A percentile compares a stretch with the other conserved stretches of the same genome.
Conservation (phyloP, 2,113 vertebrate genomes). For the Ammodytes marinus region DNA sequence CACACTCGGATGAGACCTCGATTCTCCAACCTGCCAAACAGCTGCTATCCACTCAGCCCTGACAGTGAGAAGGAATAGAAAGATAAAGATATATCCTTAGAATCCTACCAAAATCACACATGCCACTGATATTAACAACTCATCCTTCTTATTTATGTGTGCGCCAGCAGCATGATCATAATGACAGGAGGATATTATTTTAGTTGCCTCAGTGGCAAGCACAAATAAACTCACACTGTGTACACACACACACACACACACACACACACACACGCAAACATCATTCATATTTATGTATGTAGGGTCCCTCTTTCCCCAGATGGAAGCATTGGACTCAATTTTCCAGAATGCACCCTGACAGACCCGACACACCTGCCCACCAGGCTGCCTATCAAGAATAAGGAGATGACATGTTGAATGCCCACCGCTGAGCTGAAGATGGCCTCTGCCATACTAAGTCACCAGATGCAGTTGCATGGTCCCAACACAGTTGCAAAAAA, state of each 20-base stretch:
- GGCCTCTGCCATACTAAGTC: constrained; percentile 9
- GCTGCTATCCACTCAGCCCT: constrained; percentile 64
- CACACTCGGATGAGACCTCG: constrained; percentile 32
- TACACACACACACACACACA: not conserved
- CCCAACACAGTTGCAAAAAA: not conserved
- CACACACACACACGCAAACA: constrained; percentile 31
- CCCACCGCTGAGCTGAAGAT: constrained; percentile 32
- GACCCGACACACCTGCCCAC: constrained; percentile 62
- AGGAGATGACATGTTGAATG: constrained; percentile 49
- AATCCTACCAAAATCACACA: constrained; percentile 15
- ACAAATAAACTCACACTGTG: not conserved
- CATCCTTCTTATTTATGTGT: not conserved
- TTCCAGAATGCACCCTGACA: constrained; percentile 61
- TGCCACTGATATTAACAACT: constrained; percentile 10
- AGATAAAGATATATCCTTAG: not conserved
- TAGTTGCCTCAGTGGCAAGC: not conserved
- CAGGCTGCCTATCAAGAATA: constrained; percentile 60
- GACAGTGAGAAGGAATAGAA: constrained; percentile 27
- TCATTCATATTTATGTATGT: constrained; percentile 44
- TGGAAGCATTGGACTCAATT: constrained; percentile 35
- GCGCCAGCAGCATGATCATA: not conserved
- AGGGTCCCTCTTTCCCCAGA: constrained; percentile 36
- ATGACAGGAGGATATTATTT: not conserved
- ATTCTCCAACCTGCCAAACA: constrained; percentile 61
- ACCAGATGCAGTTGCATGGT: not conserved